phyloP scores from a whole-genome alignment of 2,888 invertebrate species.

The Epistrophella euchroma region DNA sequence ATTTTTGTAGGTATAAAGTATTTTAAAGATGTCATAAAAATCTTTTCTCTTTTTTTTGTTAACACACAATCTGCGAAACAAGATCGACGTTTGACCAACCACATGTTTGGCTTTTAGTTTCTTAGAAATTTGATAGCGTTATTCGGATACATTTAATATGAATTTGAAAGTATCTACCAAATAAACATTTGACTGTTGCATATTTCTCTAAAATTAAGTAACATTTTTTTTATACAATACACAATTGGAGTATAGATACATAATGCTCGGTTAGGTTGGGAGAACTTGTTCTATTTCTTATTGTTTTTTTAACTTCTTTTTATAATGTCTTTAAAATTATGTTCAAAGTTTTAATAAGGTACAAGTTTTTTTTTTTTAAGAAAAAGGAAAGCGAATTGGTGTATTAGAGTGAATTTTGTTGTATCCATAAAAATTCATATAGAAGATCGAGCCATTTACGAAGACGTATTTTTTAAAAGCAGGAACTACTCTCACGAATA shows the following conservation, averaged over 20 bases:
- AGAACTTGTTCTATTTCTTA: background rate
- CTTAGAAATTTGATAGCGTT: conserved; percentile 35
- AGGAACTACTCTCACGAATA: no score
- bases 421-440: no score
- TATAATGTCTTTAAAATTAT: background rate
- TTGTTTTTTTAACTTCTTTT: background rate
- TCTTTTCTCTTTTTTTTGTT: background rate
- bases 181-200: conserved; percentile 12
- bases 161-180: conserved; percentile 7
- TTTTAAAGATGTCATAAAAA: background rate
- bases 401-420: no score
- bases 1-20: background rate
- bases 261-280: background rate
- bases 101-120: conserved; percentile 63
- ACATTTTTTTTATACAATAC: conserved; percentile 45
- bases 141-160: conserved; percentile 15
- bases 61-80: conserved; percentile 19
- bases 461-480: no score
- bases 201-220: conserved; percentile 7
- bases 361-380: no score
- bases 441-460: no score
- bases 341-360: background rate
- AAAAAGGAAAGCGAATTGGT: no score
- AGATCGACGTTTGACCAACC: conserved; percentile 29
- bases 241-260: background rate